Evolutionary conservation across 2,797 vertebrate species (phyloP).

Genomic region (Podargus strigoides): DNA sequence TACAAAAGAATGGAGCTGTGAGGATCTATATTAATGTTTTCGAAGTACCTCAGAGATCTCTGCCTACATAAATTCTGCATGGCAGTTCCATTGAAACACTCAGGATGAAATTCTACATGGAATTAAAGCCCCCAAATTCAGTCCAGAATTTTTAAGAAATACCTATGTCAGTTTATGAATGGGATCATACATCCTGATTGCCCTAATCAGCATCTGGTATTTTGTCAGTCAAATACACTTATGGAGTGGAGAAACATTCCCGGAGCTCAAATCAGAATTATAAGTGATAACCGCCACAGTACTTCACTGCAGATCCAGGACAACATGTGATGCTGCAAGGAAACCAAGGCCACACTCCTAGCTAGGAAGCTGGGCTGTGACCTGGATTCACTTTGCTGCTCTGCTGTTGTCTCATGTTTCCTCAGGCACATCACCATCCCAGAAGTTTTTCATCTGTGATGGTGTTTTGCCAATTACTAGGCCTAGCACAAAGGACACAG

Average conservation of each 20-base stretch:
- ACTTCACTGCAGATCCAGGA: background rate
- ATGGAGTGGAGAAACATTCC: background rate
- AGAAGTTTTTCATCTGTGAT: background rate
- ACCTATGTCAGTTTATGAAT: background rate
- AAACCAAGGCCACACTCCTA: background rate
- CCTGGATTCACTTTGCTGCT: background rate
- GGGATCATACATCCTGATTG: background rate
- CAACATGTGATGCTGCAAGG: background rate
- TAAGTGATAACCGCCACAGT: background rate
- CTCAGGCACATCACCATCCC: background rate
- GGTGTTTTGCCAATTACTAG: too few species aligned
- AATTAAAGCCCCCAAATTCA: background rate
- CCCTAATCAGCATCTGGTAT: too few species aligned
- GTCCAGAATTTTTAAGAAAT: background rate
- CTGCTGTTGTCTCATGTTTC: background rate
- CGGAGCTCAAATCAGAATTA: background rate
- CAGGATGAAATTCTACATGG: background rate
- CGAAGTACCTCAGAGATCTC: background rate
- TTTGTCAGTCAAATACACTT: background rate
- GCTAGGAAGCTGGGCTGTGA: background rate
- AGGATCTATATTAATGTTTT: background rate
- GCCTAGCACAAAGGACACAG: too few species aligned
- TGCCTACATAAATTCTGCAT: background rate
- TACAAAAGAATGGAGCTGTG: background rate
- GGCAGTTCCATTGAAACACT: background rate